Base-by-base conservation (phyloP, 2,797 vertebrate species). In the Tadarida brasiliensis region DNA sequence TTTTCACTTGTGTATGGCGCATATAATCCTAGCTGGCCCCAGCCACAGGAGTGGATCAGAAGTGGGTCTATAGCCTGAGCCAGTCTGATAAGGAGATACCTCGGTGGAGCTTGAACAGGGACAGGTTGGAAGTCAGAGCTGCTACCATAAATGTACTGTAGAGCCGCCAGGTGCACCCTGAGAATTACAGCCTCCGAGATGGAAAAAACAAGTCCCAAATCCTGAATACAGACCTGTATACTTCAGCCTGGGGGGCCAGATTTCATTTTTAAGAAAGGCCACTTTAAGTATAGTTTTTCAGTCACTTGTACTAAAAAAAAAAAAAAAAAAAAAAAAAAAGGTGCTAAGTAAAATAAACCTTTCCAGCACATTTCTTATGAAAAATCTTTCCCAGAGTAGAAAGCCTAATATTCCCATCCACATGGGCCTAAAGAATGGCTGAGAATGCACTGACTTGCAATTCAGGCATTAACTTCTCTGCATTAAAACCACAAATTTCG, bases 351-450 rank as follows among this genome's bases (percentile, higher is more conserved):
- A 54, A 63, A 30, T 35, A 77, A 54, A 87, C 17, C 47, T 83
- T 95, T 67, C 67, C 61, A 84, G 51, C 24, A 89, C 16, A 94
- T 68, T 94, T 94, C 47, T 78, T 80, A 59, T 30, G 59, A 87
- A 91, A 86, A 87, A 73, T 49, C 47, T 68, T 44, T 35, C 77
- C 54, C 20, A 57, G 57, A 90, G 30, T 4, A 71, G 3, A 93
- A 95, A 67, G 28, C 33, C 54, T 35, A 39, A 56, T 28, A 63
- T 49, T 47, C 26, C 24, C 8, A 68, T 70, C 59, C 24, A 51
- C 3, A 10, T 1, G 20, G 57, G 59, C n/a, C 49, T 28, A 65
- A 24, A 78, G 35, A 82, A 82, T 14, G 59, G 14, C 44, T 8
- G 67, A 77, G 26, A 83, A 73, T 5, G 7, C 47, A 78, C 0